Evolutionary conservation across 1,140 invertebrate genomes (phyloP).

Genomic region (Drosophila ercepeae): DNA sequence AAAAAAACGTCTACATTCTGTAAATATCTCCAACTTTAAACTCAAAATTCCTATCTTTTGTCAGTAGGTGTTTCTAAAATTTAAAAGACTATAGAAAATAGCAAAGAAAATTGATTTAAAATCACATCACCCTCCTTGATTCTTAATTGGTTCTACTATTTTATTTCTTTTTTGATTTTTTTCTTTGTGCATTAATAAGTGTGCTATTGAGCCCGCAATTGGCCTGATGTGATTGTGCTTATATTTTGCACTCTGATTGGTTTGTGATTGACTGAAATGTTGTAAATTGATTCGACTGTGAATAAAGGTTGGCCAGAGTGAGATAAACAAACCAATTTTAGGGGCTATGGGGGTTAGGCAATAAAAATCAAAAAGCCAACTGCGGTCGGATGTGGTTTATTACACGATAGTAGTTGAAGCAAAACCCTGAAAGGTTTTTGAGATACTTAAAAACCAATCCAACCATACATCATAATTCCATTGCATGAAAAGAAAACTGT

Average conservation of each 20-base stretch:
- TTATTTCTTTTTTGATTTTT: neutral
- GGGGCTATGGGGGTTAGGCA: constrained; percentile 12
- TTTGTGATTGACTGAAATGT: constrained; percentile 73
- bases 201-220: constrained; percentile 54
- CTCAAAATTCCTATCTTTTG: too few relatives aligned
- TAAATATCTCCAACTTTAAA: too few relatives aligned
- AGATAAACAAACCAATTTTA: constrained; percentile 60
- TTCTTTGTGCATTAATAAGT: constrained; percentile 17
- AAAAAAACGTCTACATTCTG: too few relatives aligned
- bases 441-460: neutral
- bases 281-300: constrained; percentile 70
- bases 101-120: too few relatives aligned
- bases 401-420: neutral
- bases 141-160: too few relatives aligned
- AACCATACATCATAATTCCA: constrained; percentile 8
- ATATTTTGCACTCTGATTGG: constrained; percentile 61
- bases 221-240: constrained; percentile 68
- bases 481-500: constrained; percentile 9
- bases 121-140: too few relatives aligned
- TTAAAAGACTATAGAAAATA: too few relatives aligned
- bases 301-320: constrained; percentile 28
- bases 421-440: neutral
- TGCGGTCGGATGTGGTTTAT: constrained; percentile 13
- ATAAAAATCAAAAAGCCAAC: constrained; percentile 30
- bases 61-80: too few relatives aligned